Conservation (phyloP, 2,113 vertebrate species). For the Prunella fulvescens region DNA sequence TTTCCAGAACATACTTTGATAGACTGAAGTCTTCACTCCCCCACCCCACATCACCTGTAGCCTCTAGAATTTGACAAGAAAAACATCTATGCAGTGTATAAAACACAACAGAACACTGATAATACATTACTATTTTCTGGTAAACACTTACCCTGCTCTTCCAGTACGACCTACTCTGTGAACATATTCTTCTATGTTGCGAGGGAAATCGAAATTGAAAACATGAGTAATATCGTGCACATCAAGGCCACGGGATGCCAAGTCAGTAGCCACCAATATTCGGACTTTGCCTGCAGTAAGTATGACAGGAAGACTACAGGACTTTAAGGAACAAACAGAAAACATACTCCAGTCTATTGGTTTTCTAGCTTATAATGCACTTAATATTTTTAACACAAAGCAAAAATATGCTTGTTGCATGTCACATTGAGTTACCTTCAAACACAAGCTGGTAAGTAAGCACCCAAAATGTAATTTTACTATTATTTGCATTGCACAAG, state of each 20-base stretch:
- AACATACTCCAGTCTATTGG: neutral
- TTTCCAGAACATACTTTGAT: neutral
- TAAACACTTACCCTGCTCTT: conserved; percentile 84
- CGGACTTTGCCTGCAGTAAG: conserved; percentile 82
- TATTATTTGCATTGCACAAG: neutral
- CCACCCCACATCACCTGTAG: neutral
- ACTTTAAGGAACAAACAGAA: neutral
- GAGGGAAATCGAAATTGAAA: conserved; percentile 93
- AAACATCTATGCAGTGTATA: neutral
- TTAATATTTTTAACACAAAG: neutral
- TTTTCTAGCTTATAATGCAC: neutral
- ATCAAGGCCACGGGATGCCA: conserved; percentile 93
- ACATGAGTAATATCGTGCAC: conserved; percentile 92
- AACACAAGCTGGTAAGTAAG: neutral
- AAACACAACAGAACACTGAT: neutral
- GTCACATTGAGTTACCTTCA: neutral
- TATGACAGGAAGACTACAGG: neutral
- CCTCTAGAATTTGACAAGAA: neutral
- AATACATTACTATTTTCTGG: neutral
- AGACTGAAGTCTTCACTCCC: neutral
- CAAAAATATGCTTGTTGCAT: neutral
- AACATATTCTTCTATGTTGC: conserved; percentile 96
- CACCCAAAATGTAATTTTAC: neutral
- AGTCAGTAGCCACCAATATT: conserved; percentile 92
- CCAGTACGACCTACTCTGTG: conserved; percentile 94